Conservation (phyloP, 1,140 invertebrate species). For the Anastatus disparis region DNA sequence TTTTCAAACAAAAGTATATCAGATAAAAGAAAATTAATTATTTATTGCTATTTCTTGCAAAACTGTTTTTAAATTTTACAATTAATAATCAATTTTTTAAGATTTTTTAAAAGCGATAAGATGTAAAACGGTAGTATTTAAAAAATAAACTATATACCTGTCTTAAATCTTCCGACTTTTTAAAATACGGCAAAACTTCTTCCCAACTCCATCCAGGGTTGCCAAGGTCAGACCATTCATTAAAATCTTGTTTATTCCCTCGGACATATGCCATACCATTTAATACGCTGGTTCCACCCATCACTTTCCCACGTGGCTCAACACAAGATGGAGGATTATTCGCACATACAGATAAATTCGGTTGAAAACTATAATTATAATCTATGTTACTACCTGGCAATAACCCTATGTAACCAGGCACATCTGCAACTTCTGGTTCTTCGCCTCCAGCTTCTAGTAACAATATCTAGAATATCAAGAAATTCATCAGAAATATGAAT, state of each 20-base stretch:
- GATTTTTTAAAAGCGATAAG: no score
- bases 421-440: slow-evolving; percentile 56
- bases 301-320: no score
- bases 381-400: slow-evolving; percentile 62
- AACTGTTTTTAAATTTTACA: no score
- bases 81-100: no score
- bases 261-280: slow-evolving; percentile 81
- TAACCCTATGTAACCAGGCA: slow-evolving; percentile 55
- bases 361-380: slow-evolving; percentile 66
- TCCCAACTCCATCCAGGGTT: slow-evolving; percentile 87
- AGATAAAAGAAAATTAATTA: no score
- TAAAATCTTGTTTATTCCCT: slow-evolving; percentile 74
- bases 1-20: no score
- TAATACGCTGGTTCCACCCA: slow-evolving; percentile 76
- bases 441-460: no score
- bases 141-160: no score
- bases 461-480: no score
- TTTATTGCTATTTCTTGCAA: no score
- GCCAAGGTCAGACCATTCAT: slow-evolving; percentile 75
- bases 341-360: slow-evolving; percentile 47
- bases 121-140: no score
- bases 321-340: slow-evolving; percentile 67
- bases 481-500: no score
- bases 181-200: slow-evolving; percentile 81
- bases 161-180: slow-evolving; percentile 75